Percentiles rank a stretch among this genome's conserved stretches.
Conservation (phyloP, 2,888 invertebrate genomes). For the Apodemia mormo region DNA sequence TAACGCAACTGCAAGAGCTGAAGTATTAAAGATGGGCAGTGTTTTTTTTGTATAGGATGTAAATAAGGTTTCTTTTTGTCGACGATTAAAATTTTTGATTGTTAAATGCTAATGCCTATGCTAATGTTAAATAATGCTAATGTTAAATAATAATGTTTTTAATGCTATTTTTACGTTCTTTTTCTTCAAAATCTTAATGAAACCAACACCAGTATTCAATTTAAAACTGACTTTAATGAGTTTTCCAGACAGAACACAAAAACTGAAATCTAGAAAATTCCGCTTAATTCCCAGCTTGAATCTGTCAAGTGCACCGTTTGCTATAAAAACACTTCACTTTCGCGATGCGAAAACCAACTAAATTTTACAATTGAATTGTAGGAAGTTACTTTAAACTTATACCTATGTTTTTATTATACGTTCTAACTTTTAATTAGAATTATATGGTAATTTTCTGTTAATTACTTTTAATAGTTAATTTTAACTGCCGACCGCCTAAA, state of each 20-base stretch:
- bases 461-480: too few relatives aligned
- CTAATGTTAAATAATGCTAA: too few relatives aligned
- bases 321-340: constrained; percentile 2
- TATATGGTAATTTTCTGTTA: too few relatives aligned
- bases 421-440: too few relatives aligned
- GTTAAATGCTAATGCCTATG: too few relatives aligned
- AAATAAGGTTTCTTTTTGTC: too few relatives aligned
- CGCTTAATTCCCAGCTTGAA: background rate
- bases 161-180: background rate
- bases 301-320: background rate
- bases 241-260: constrained; percentile 1
- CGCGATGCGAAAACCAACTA: background rate
- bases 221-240: constrained; percentile 7
- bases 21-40: too few relatives aligned
- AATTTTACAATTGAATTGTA: background rate
- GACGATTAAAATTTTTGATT: too few relatives aligned
- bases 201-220: background rate
- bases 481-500: too few relatives aligned
- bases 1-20: too few relatives aligned
- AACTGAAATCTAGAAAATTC: constrained; percentile 2
- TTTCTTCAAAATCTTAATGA: background rate
- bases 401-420: background rate
- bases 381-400: background rate
- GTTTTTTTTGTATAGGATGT: too few relatives aligned
- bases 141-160: too few relatives aligned